Evolutionary conservation across 64 coral and sea anemone genomes (phyloP).

Genomic region (Porites australiensis): DNA sequence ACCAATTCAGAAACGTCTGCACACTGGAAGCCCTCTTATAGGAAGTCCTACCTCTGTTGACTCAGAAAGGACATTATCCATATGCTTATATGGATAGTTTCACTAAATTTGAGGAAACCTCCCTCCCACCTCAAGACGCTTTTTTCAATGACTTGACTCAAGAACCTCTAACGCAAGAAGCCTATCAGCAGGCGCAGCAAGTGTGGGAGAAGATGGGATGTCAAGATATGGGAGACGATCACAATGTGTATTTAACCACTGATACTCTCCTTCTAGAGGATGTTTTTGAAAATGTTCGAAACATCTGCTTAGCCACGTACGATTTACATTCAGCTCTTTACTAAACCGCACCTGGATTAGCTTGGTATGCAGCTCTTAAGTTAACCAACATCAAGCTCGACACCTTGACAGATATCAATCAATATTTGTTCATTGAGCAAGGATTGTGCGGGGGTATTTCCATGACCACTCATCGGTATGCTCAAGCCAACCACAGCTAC

Average conservation of each 20-base stretch:
- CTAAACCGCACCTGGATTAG: slow-evolving; percentile 27
- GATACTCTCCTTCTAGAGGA: slow-evolving; percentile 44
- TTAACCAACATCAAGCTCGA: slow-evolving; percentile 20
- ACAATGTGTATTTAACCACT: slow-evolving; percentile 23
- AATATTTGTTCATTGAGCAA: slow-evolving; percentile 26
- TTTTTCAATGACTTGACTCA: slow-evolving; percentile 15
- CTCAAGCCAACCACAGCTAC: slow-evolving; percentile 8
- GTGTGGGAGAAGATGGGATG: slow-evolving; percentile 24
- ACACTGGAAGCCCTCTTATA: slow-evolving; percentile 12
- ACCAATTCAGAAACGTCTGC: slow-evolving; percentile 9
- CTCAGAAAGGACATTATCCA: background rate
- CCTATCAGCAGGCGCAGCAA: slow-evolving; percentile 17
- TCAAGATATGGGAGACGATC: slow-evolving; percentile 10
- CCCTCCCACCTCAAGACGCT: background rate
- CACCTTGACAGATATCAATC: background rate
- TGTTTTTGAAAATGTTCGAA: slow-evolving; percentile 49
- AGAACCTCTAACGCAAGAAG: background rate
- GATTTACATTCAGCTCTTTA: slow-evolving; percentile 16
- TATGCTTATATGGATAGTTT: slow-evolving; percentile 34
- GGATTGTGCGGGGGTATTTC: slow-evolving; percentile 22
- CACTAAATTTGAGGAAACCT: slow-evolving; percentile 24
- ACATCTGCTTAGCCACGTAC: slow-evolving; percentile 1
- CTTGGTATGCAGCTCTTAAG: slow-evolving; percentile 44
- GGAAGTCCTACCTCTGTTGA: too few relatives aligned
- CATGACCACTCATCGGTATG: slow-evolving; percentile 1